Base-by-base conservation (phyloP, 2,888 invertebrate genomes). In the Orchesella flavescens region DNA sequence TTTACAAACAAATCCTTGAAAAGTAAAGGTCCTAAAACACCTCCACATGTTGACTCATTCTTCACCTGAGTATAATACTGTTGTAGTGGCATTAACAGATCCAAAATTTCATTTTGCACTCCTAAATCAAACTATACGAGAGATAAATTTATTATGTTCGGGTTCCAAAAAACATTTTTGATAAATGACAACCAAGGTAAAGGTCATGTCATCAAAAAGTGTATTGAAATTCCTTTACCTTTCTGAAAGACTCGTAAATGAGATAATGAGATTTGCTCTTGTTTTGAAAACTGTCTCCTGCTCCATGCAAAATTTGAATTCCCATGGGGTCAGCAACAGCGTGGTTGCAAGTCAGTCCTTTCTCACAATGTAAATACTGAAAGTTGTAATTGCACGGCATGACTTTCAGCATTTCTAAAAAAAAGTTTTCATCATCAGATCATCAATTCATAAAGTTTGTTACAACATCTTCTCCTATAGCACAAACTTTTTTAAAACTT, bases 241-340 rank as follows among this genome's bases (percentile, higher is more conserved):
- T 21, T 59, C 12, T 21, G 17, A 12, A 59, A 19, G n/a, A 3
- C 17, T 21, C 59, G 59, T 59, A 59, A 59, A 59, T 59, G 21
- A 21, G 17, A 10, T 21, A 12, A 3, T n/a, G n/a, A 21, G 59
- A 19, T n/a, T 17, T 19, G 12, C 17, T n/a, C 12, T 4, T 2
- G 59, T 59, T 65, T 34, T 65, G 17, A 24, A 65, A 65, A 1
- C 12, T 34, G 10, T 23, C 65, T 7, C 34, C 34, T 7, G 65
- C 65, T 13, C 65, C 65, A 15, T 65, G 65, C 34, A 65, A 19
- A 34, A 65, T 65, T 34, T 65, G 65, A 7, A 65, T n/a, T 15
- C 65, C 65, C 12, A 15, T 23, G 3, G 65, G 65, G 23, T 65
- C 65, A 7, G 34, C 65, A 1, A 65, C 13, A 7, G 34, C 65